Evolutionary conservation across 2,113 vertebrate species (phyloP).

Genomic region (Odocoileus hemionus): DNA sequence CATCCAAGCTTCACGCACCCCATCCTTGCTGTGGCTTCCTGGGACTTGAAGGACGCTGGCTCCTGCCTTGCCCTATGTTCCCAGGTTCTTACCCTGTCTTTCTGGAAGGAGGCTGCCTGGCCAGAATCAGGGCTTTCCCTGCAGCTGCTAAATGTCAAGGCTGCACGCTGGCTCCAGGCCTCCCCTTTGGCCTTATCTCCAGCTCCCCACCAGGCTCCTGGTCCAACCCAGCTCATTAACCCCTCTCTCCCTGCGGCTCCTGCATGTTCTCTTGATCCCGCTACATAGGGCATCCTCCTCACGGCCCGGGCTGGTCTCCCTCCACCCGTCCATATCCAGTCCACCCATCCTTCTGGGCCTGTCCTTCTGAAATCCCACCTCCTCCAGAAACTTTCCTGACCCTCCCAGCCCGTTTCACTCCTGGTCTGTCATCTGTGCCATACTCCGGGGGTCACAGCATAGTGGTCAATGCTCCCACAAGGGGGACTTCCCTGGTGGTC

Average conservation of each 20-base stretch:
- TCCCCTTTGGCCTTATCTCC: background rate
- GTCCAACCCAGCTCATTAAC: background rate
- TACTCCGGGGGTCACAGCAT: background rate
- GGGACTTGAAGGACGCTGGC: accelerated
- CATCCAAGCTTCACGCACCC: background rate
- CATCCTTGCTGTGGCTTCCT: background rate
- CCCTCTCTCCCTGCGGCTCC: background rate
- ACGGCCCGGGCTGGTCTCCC: accelerated
- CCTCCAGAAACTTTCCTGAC: background rate
- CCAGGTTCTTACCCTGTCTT: background rate
- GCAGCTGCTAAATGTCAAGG: background rate
- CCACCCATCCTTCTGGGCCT: background rate
- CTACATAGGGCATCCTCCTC: accelerated
- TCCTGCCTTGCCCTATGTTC: background rate
- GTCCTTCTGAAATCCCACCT: background rate
- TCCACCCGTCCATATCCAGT: background rate
- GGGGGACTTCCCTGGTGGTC: background rate
- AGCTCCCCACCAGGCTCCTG: background rate
- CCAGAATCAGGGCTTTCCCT: background rate
- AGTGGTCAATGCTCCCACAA: accelerated
- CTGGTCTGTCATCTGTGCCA: background rate
- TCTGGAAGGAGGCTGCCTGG: background rate
- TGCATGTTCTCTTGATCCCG: accelerated
- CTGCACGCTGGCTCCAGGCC: background rate
- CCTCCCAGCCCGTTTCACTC: too few relatives aligned